These are phyloP conservation scores for Vanessa tameamea DNA, from an alignment of 1,140 invertebrate genomes.

Conservation along the genomic window DNA sequence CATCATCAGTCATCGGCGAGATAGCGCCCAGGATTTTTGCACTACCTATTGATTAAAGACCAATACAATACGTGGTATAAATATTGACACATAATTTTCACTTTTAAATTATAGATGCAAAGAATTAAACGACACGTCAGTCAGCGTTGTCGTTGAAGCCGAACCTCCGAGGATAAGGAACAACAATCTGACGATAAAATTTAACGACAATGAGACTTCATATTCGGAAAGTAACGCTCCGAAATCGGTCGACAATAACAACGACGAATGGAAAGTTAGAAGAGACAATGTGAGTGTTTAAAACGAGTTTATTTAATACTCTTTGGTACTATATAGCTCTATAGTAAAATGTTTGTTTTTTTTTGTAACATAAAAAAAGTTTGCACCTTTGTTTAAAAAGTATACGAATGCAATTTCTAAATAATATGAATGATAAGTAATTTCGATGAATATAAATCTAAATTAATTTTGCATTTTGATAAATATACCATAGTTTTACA, in stretches of 20 bases:
- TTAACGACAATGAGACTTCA: slow-evolving; percentile 63
- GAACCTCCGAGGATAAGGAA: slow-evolving; percentile 45
- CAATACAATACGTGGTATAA: no score
- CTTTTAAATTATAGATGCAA: slow-evolving; percentile 52
- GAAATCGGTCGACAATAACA: slow-evolving; percentile 58
- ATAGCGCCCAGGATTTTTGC: no score
- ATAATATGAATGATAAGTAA: neutral
- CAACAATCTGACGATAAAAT: slow-evolving; percentile 52
- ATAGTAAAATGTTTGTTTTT: no score
- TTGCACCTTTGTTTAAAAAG: no score
- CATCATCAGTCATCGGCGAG: no score
- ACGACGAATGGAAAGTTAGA: slow-evolving; percentile 54
- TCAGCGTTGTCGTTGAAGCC: slow-evolving; percentile 53
- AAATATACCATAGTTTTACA: no score
- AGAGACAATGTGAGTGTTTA: slow-evolving; percentile 53
- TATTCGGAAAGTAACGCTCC: slow-evolving; percentile 57
- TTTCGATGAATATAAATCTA: neutral
- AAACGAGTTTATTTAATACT: no score
- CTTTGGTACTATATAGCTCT: no score
- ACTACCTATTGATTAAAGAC: no score
- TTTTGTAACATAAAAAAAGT: no score
- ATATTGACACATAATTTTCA: neutral
- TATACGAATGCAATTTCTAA: no score
- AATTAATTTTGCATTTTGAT: no score
- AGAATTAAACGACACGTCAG: slow-evolving; percentile 62